Base-by-base conservation (phyloP, 37 sponge, comb jelly and placozoan species). In the Agelas oroides region DNA sequence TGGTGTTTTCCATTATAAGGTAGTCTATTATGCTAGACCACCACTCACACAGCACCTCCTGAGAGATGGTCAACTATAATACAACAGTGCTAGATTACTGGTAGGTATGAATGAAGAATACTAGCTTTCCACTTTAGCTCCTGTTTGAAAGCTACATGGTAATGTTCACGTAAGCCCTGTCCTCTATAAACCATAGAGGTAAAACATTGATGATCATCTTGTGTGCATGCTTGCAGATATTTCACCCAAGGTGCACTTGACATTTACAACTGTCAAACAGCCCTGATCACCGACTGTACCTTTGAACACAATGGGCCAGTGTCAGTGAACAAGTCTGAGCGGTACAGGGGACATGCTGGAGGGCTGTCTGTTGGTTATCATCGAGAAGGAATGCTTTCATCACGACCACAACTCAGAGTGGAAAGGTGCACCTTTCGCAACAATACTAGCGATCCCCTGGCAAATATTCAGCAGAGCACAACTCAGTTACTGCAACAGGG, bases 231-330 rank as follows among this genome's bases (percentile, higher is more conserved):
- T 31, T 69, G 23, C 54, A 83, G 84, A 14, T 83, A 38, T 31
- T 83, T 83, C 53, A 12, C 15, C 28, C 39, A 83, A 40, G 84
- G 84, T 38, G 84, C 74, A 21, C 21, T 83, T 19, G 74, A 83
- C 23, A 28, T 83, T 5, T 60, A 27, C 46, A 83, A 64, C 55
- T 83, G 59, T 31, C 19, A 5, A 38, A 8, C 52, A 39, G 16
- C 37, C 18, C 20, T 36, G 11, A 21, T 83, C 3, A 35, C 39
- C 6, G 20, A 58, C 25, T 73, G 84, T 46, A 60, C 23, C 23
- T 83, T 83, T 59, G 20, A 41, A 35, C 28, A 83, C 65, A 73
- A 72, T 73, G 79, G 79, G 21, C 65, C 65, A 24, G 65, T 41
- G 6, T 21, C 79, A 1, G 53, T 37, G 3, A 27, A 40, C 53